These are phyloP conservation scores for Clostera curtula DNA, from an alignment of 2,888 invertebrate species.

Conservation along the genomic window DNA sequence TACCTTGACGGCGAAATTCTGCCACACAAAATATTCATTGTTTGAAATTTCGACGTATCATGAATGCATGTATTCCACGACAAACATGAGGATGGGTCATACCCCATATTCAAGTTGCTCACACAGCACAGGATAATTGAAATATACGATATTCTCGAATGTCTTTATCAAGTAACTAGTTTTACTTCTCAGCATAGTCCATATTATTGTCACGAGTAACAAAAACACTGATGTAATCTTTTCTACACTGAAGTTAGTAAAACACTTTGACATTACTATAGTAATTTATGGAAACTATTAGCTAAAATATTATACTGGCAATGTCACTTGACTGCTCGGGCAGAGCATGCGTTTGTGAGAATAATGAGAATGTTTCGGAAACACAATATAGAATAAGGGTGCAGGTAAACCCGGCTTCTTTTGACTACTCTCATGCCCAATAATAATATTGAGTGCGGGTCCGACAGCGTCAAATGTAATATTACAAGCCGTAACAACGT, in stretches of 20 bases:
- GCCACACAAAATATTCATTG: slow-evolving; percentile 3
- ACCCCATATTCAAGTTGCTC: slow-evolving; percentile 32
- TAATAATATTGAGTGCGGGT: slow-evolving; percentile 6
- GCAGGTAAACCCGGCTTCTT: slow-evolving; percentile 45
- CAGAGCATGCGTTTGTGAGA: slow-evolving; percentile 13
- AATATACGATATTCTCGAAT: slow-evolving; percentile 31
- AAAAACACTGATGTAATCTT: slow-evolving; percentile 29
- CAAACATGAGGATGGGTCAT: slow-evolving; percentile 12
- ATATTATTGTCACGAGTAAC: slow-evolving; percentile 24
- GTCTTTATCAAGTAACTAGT: slow-evolving; percentile 24
- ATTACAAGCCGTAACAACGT: neutral
- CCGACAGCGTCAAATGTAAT: no score
- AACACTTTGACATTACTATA: slow-evolving; percentile 15
- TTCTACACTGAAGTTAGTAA: slow-evolving; percentile 17
- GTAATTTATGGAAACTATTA: slow-evolving; percentile 19
- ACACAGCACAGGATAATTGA: slow-evolving; percentile 33
- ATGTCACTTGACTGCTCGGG: slow-evolving; percentile 14
- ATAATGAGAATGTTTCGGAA: slow-evolving; percentile 24
- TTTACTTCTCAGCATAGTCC: slow-evolving; percentile 33
- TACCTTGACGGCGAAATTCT: slow-evolving; percentile 4
- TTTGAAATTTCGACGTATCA: slow-evolving; percentile 3
- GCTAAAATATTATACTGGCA: slow-evolving; percentile 26
- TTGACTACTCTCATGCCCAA: slow-evolving; percentile 14
- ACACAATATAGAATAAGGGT: slow-evolving; percentile 19
- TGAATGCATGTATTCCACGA: slow-evolving; percentile 16